Percentiles rank a stretch among this genome's conserved stretches.
These are phyloP conservation scores for Drosophila peninsularis DNA, from an alignment of 2,888 invertebrate genomes.

Conservation along the genomic window DNA sequence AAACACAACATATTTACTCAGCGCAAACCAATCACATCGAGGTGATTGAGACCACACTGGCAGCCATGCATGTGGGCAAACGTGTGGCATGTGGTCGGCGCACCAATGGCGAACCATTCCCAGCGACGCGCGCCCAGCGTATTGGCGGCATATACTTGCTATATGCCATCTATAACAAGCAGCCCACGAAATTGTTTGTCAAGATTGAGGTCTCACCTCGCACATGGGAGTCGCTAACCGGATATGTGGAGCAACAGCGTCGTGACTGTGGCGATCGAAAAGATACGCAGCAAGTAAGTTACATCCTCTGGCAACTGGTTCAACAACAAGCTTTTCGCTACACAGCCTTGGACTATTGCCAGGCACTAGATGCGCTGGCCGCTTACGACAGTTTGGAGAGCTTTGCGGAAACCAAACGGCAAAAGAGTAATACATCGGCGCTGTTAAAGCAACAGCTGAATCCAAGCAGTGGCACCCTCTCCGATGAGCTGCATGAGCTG, in stretches of 20 bases:
- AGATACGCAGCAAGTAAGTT: conserved; percentile 63
- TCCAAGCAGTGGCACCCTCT: conserved; percentile 18
- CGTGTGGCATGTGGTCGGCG: conserved; percentile 62
- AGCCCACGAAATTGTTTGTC: conserved; percentile 77
- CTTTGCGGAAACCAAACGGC: conserved; percentile 13
- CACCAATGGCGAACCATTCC: conserved; percentile 36
- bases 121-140: conserved; percentile 49
- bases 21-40: conserved; percentile 72
- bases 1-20: conserved; percentile 77
- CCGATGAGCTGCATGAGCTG: conserved; percentile 60
- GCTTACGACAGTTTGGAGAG: conserved; percentile 71
- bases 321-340: conserved; percentile 70
- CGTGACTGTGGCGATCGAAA: conserved; percentile 4
- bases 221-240: conserved; percentile 66
- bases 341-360: conserved; percentile 70
- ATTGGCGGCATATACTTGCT: conserved; percentile 77
- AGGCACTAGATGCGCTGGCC: conserved; percentile 73
- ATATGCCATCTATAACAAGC: conserved; percentile 81
- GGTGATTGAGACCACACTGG: conserved; percentile 73
- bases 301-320: conserved; percentile 70
- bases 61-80: conserved; percentile 73
- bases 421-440: conserved; percentile 4
- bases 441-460: conserved; percentile 44
- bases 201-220: conserved; percentile 72
- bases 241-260: conserved; percentile 53